Conservation (phyloP, 2,888 invertebrate genomes). For the Diarsia mendica region DNA sequence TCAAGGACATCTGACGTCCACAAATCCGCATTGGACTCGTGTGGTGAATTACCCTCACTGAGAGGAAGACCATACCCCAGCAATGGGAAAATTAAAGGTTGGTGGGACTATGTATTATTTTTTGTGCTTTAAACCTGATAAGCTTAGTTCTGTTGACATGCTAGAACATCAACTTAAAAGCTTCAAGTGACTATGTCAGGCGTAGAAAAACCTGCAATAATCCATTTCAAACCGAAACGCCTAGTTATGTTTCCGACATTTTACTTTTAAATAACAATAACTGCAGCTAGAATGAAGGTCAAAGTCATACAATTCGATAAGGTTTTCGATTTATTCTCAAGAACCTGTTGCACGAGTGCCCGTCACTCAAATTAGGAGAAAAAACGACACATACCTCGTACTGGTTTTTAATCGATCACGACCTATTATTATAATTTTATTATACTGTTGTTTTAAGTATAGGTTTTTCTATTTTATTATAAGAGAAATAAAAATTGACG, state of each 20-base stretch:
- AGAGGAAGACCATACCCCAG: not conserved
- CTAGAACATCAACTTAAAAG: not conserved
- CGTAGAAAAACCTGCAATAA: not conserved
- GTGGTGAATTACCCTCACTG: not conserved
- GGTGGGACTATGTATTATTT: not conserved
- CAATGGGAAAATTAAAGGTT: not conserved
- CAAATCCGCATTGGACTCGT: not conserved
- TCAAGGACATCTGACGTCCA: not conserved
- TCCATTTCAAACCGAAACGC: conserved; percentile 1
- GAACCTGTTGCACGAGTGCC: conserved; percentile 46
- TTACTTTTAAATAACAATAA: conserved; percentile 35
- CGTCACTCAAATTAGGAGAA: conserved; percentile 37
- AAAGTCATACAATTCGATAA: conserved; percentile 55
- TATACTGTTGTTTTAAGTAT: not conserved
- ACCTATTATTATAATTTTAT: conserved; percentile 39
- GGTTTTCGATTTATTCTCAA: conserved; percentile 51
- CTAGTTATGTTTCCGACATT: conserved; percentile 19
- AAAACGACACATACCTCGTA: conserved; percentile 46
- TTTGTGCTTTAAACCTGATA: not conserved
- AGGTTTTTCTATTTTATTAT: not conserved
- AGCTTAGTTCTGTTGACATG: not conserved
- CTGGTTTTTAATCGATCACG: conserved; percentile 42
- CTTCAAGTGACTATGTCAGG: not conserved
- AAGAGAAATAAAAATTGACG: not conserved
- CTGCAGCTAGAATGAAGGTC: conserved; percentile 54